These are phyloP conservation scores for Omphaloscelis lunosa DNA, from an alignment of 2,888 invertebrate species.

Conservation along the genomic window DNA sequence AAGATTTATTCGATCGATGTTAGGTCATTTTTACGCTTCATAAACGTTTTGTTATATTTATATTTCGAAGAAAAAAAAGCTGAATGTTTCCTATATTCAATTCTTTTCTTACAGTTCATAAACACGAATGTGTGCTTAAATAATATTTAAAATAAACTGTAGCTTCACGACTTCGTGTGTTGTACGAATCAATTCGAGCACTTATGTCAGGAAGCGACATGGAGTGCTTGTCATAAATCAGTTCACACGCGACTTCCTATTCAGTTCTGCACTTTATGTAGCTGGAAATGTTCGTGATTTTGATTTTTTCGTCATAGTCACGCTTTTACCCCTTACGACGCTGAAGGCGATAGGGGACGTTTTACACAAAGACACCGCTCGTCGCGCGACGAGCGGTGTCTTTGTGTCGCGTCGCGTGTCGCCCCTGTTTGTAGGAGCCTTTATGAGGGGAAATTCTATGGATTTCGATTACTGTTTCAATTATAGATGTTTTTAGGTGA, in stretches of 20 bases:
- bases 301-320: conserved; percentile 18
- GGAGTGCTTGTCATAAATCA: conserved; percentile 53
- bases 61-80: conserved; percentile 49
- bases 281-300: conserved; percentile 25
- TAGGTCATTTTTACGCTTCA: conserved; percentile 38
- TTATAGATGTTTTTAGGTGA: conserved; percentile 15
- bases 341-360: conserved; percentile 4
- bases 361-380: too few relatives aligned
- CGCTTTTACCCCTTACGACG: conserved; percentile 6
- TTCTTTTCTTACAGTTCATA: conserved; percentile 46
- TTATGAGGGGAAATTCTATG: conserved; percentile 1
- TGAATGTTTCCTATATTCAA: conserved; percentile 38
- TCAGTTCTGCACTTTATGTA: conserved; percentile 32
- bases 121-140: conserved; percentile 43
- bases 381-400: too few relatives aligned
- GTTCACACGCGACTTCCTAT: conserved; percentile 58
- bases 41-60: conserved; percentile 34
- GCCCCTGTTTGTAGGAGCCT: too few relatives aligned
- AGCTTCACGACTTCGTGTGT: conserved; percentile 42
- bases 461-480: conserved; percentile 25
- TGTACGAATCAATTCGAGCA: conserved; percentile 53
- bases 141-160: conserved; percentile 55
- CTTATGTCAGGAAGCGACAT: conserved; percentile 49
- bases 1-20: conserved; percentile 40
- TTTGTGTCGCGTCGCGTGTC: too few relatives aligned